Percentiles rank a stretch among this genome's conserved stretches.
phyloP scores from a whole-genome alignment of 2,888 invertebrate genomes.

The Sesia bembeciformis region DNA sequence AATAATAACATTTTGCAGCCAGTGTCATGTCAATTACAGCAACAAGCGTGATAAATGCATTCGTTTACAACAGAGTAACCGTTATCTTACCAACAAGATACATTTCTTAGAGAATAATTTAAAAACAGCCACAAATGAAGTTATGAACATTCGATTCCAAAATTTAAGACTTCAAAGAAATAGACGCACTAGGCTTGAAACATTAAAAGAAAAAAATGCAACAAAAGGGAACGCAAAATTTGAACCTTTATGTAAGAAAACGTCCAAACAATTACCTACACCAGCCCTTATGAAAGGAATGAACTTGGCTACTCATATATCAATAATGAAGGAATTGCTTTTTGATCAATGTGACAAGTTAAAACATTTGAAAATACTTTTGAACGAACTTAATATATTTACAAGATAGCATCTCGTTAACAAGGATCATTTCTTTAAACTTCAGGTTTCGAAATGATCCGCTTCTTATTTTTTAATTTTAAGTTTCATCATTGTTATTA shows the following conservation, averaged over 20 bases:
- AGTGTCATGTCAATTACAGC: constrained; percentile 33
- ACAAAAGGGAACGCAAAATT: neutral
- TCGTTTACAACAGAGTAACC: constrained; percentile 33
- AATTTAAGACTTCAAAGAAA: constrained; percentile 13
- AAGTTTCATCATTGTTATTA: too few species aligned
- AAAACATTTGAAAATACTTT: constrained; percentile 27
- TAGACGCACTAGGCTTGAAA: neutral
- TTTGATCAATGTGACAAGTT: constrained; percentile 35
- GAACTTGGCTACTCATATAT: constrained; percentile 32
- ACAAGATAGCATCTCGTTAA: too few species aligned
- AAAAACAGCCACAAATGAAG: constrained; percentile 20
- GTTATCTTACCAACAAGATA: constrained; percentile 35
- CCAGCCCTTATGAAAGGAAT: constrained; percentile 7
- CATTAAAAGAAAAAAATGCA: constrained; percentile 14
- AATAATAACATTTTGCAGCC: constrained; percentile 34
- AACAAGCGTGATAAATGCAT: constrained; percentile 26
- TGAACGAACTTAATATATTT: constrained; percentile 14
- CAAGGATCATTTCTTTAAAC: too few species aligned
- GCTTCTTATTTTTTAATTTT: too few species aligned
- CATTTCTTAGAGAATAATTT: constrained; percentile 31
- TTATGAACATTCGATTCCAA: constrained; percentile 20
- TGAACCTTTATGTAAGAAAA: neutral
- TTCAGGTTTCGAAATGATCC: too few species aligned
- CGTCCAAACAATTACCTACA: neutral
- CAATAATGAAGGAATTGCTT: constrained; percentile 32